phyloP scores from a whole-genome alignment of 23 tunicate genomes.

The Styela plicata region DNA sequence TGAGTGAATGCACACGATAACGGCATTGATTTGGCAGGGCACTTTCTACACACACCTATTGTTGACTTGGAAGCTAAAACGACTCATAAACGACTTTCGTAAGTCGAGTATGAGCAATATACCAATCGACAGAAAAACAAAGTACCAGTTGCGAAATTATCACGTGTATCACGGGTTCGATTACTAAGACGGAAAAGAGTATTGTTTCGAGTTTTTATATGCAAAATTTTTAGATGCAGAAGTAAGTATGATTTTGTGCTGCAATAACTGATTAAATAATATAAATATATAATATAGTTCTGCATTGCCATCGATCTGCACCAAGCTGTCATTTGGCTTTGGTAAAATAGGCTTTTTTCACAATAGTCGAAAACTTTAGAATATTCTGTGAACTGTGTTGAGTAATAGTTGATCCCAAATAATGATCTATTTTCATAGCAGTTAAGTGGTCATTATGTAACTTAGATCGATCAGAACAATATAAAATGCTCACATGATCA shows the following conservation, averaged over 20 bases:
- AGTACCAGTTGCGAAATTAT: background rate
- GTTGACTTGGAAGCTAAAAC: background rate
- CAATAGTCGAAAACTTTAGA: no score
- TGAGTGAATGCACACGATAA: background rate
- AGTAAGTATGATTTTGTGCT: background rate
- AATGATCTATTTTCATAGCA: no score
- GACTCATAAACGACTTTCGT: background rate
- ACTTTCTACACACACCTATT: background rate
- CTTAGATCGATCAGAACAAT: no score
- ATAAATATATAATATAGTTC: no score
- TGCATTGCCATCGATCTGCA: no score
- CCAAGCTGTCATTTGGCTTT: no score
- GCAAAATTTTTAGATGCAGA: background rate
- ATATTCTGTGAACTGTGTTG: no score
- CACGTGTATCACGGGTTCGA: background rate
- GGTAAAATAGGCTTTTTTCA: no score
- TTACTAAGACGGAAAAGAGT: background rate
- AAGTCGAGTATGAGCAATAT: background rate
- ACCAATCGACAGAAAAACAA: background rate
- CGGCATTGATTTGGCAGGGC: background rate
- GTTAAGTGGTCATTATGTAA: no score
- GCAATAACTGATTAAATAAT: no score
- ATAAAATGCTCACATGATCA: no score
- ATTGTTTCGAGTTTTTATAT: background rate
- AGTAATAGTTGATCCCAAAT: no score